Conservation (phyloP, 2,113 vertebrate genomes). For the Condylura cristata region DNA sequence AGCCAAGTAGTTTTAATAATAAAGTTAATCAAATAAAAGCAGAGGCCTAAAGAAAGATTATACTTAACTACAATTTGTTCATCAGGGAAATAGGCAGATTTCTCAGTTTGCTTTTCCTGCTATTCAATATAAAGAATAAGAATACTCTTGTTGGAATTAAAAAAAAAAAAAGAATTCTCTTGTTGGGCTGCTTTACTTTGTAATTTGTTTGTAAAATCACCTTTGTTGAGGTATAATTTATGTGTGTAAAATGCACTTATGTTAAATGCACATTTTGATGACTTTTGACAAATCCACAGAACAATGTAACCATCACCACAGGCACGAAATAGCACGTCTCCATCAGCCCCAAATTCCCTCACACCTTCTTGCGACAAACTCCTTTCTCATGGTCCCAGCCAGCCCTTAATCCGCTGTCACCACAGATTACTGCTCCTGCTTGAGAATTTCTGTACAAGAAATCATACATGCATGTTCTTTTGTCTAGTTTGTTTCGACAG, state of each 20-base stretch:
- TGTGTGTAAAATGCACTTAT: background rate
- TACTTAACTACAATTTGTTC: background rate
- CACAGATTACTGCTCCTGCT: background rate
- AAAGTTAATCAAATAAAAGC: background rate
- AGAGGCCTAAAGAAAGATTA: slow-evolving; percentile 1
- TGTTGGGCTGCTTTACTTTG: background rate
- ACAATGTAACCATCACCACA: background rate
- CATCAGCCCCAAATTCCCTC: background rate
- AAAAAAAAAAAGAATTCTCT: background rate
- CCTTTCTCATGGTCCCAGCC: background rate
- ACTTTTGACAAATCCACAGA: background rate
- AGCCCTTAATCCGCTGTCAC: background rate
- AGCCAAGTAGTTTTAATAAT: background rate
- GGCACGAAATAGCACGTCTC: background rate
- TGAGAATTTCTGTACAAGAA: background rate
- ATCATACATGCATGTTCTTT: background rate
- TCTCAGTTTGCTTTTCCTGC: background rate
- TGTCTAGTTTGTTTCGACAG: background rate
- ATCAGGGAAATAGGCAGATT: background rate
- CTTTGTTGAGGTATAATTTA: background rate
- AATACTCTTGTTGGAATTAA: background rate
- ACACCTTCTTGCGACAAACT: background rate
- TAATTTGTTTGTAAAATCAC: background rate
- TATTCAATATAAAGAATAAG: background rate
- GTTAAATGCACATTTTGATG: background rate